Percentiles rank a stretch among this genome's conserved stretches.
Conservation (phyloP, 2,113 vertebrate species). For the Aptenodytes patagonicus region DNA sequence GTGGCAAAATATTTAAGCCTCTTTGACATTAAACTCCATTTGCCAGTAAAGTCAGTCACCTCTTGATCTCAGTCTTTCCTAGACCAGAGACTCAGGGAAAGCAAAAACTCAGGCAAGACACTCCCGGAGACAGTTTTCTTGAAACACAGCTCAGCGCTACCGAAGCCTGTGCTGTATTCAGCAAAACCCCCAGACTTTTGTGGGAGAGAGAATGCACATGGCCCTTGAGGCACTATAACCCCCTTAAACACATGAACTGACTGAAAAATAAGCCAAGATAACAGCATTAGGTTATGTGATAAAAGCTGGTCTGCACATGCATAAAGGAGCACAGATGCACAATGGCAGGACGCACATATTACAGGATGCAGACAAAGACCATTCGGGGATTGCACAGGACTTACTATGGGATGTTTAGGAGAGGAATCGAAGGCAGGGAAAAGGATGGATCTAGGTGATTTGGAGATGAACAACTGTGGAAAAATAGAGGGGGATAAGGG, state of each 20-base stretch:
- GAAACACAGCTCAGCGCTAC: neutral
- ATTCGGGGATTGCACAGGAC: neutral
- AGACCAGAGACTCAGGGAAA: neutral
- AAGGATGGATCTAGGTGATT: neutral
- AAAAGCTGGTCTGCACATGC: neutral
- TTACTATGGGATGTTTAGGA: neutral
- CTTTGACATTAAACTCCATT: neutral
- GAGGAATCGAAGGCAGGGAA: neutral
- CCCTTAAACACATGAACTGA: neutral
- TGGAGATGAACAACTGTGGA: neutral
- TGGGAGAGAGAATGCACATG: neutral
- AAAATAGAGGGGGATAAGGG: neutral
- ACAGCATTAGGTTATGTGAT: neutral
- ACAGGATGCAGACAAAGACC: neutral
- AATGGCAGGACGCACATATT: accelerated
- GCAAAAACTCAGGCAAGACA: neutral
- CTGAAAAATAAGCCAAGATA: neutral
- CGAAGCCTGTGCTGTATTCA: neutral
- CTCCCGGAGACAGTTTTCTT: neutral
- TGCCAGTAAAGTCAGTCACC: neutral
- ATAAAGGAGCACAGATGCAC: neutral
- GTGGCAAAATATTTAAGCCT: neutral
- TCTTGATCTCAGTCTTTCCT: neutral
- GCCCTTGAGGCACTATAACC: neutral
- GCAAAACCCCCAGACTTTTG: neutral